Evolutionary conservation across 2,888 invertebrate genomes (phyloP), one percentile per base, ranked within the genome.

Genomic region (Mellilla xanthometata): DNA sequence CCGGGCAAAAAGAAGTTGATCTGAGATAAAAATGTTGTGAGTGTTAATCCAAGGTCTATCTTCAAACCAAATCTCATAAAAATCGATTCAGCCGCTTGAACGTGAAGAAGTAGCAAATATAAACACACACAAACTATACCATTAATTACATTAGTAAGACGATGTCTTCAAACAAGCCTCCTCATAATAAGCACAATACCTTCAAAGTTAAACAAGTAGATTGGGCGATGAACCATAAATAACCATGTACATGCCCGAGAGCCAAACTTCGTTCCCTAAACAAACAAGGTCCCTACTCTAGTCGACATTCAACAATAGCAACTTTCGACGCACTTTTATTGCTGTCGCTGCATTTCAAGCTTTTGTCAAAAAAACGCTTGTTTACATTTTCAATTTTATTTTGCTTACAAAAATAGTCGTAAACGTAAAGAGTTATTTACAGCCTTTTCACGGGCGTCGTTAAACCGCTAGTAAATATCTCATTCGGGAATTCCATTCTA

Each of bases 231-330:
- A 82, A 80, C 77, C 43, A 47, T 23, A 19, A 6, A 4, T 19
- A 19, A 19, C 3, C 19, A 19, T 4, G 6, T 19, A 40, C 15
- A 67, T 65, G 60, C 60, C 68, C 71, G 70, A 72, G 70, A 65
- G 65, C 71, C 74, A 76, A 81, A 83, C 76, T 80, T 79, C 76
- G 81, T 84, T 79, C 80, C 78, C 81, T 82, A 85, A 85, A 85
- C 79, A 86, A 85, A 84, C 81, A 82, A 54, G 68, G 71, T 69
- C 73, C 76, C 72, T 60, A 56, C 52, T 53, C 42, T 61, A 69
- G 77, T 80, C 83, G 83, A 85, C 82, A 84, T 70, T 71, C 83
- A 83, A 85, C 82, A 84, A 71, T 71, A 66, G 56, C 47, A 58
- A 61, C 54, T 58, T 53, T 52, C 38, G 54, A 28, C 26, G 47